Evolutionary conservation across 2,797 vertebrate genomes (phyloP), one percentile per base, ranked within the genome.

Genomic region (Danio kyathit): DNA sequence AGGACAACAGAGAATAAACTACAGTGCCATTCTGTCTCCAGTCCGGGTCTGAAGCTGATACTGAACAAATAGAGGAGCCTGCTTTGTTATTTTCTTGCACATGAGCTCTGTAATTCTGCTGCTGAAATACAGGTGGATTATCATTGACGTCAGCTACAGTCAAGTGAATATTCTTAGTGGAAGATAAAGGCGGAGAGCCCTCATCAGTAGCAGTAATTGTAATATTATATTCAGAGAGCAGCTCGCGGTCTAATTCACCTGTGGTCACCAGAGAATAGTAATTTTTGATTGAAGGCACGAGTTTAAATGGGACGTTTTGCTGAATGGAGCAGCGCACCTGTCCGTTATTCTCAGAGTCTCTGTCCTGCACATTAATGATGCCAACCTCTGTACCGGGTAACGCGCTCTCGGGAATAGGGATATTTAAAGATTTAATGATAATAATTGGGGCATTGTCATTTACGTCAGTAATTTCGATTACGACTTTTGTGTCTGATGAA

Each of bases 1-100:
- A 88, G 64, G 89, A 82, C 40, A 84, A 38, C 10, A 94, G 82
- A 57, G 90, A 92, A 72, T 93, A 93, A 52, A 86, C 21, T 48
- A 93, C 52, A 14, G 59, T 86, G 46, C 88, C 86, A n/a, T 93
- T 92, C 43, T 86, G 56, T 1, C 85, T 90, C 48, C 87, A 52
- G 21, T 93, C 91, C 0, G 83, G 82, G 43, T 93, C 91, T 0
- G 7, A 87, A 17, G 91, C 91, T 13, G 74, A 85, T 29, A 94
- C 87, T 0, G 88, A 88, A 0, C 84, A 84, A 3, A 94, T 86
- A 0, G 89, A 89, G 12, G 82, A 74, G 0, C 91, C 90, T 0
- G 90, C 86, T 1, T 67, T 56, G 59, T 89, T 89, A 66, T 90
- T 90, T 60, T 88, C 89, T 76, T 73, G 80, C 11, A 88, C 76